Base-by-base conservation (phyloP, 2,113 vertebrate genomes). In the Neoarius graeffei region DNA sequence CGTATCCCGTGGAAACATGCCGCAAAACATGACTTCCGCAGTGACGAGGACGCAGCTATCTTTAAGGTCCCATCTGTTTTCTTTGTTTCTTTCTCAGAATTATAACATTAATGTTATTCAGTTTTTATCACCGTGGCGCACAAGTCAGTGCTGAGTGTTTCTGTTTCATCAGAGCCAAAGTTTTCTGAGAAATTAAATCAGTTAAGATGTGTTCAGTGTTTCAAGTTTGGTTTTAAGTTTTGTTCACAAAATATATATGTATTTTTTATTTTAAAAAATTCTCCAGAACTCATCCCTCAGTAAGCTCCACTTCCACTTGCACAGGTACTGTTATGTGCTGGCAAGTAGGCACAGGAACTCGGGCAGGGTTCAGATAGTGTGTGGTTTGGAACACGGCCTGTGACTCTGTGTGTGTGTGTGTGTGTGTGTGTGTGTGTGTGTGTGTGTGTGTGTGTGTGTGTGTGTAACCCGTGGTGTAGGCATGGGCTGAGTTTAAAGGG, bases 1-100 rank as follows among this genome's bases (percentile, higher is more conserved):
- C 96, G 97, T n/a, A 98, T 98, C 88, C 97, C 97, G 4, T 98
- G 97, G 97, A 98, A 98, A 90, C 97, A 98, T 0, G 97, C 97
- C 0, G 97, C 97, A 42, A 98, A 98, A 83, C 97, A 98, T 86
- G 97, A 98, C 91, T 98, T 97, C 93, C 94, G 97, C 0, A 95
- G 96, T 7, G 96, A 98, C 1, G 96, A 98, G 86, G 97, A 98
- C 42, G 97, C 95, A 0, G 97, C 96, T 52, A 96, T 98, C 85
- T 98, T 98, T 88, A 98, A 97, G 97, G 97, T 85, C 56, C 35
- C 2, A 2, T 25, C 79, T 19, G 27, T 60, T 62, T 48, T 64
- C 27, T 52, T 19, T 56, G n/a, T 15, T 15, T 69, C 62, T 67
- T 67, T 5, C 66, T 15, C n/a, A 14, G 6, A 35, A 17, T 71